Conservation (phyloP, 2,888 invertebrate genomes). For the Tenthredo mesomela region DNA sequence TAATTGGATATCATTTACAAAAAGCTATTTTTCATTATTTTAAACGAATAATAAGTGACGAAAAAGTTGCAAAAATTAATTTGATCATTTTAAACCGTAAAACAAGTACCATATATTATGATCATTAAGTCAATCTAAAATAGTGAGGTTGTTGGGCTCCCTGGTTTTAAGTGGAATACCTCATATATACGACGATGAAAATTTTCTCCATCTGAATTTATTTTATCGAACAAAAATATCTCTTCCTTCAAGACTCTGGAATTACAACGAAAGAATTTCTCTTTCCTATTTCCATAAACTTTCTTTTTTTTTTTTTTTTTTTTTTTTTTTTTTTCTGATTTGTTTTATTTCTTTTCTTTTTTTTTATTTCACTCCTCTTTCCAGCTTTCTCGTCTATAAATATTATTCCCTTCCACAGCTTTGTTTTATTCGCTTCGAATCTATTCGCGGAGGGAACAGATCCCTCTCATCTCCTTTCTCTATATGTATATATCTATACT, state of each 20-base stretch:
- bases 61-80: too few relatives aligned
- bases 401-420: background rate
- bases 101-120: too few relatives aligned
- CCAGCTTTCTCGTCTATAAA: conserved; percentile 5
- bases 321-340: background rate
- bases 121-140: too few relatives aligned
- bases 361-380: background rate
- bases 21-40: too few relatives aligned
- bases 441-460: background rate
- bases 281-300: background rate
- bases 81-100: too few relatives aligned
- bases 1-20: too few relatives aligned
- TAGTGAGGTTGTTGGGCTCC: too few relatives aligned
- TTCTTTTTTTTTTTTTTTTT: background rate
- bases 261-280: background rate
- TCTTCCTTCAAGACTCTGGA: conserved; percentile 1
- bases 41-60: too few relatives aligned
- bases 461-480: background rate
- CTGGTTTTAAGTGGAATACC: too few relatives aligned
- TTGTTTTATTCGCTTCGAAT: conserved; percentile 2
- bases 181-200: too few relatives aligned
- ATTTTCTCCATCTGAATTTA: background rate
- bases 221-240: background rate
- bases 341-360: background rate
- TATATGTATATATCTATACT: background rate